Evolutionary conservation across 2,888 invertebrate genomes (phyloP).

Genomic region (Boloria selene): DNA sequence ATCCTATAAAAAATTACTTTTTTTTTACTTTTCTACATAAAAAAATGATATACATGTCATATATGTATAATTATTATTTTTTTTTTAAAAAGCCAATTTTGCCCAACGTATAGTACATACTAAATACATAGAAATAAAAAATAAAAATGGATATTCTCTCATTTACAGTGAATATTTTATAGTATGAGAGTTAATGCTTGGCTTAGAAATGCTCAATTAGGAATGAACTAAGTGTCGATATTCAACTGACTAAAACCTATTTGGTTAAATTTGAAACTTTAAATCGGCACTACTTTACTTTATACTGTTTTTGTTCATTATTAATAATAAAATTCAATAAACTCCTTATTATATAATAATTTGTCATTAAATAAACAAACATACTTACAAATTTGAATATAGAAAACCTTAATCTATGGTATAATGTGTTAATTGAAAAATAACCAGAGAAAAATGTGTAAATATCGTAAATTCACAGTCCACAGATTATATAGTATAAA

Average conservation of each 20-base stretch:
- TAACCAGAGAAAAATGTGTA: slow-evolving; percentile 10
- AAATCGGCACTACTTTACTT: slow-evolving; percentile 28
- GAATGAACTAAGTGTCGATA: slow-evolving; percentile 36
- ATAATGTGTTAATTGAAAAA: slow-evolving; percentile 1
- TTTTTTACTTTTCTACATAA: too few species aligned
- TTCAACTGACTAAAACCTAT: slow-evolving; percentile 27
- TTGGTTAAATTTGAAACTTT: slow-evolving; percentile 1
- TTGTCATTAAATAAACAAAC: too few species aligned
- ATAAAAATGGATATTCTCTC: slow-evolving; percentile 1
- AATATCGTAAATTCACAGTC: slow-evolving; percentile 6
- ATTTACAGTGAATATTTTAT: slow-evolving; percentile 6
- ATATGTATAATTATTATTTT: too few species aligned
- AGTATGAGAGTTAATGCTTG: slow-evolving; percentile 17
- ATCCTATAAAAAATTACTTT: too few species aligned
- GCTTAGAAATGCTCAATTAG: slow-evolving; percentile 40
- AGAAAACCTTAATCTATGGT: slow-evolving; percentile 26
- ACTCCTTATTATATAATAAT: slow-evolving; percentile 3
- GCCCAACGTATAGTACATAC: slow-evolving; percentile 9
- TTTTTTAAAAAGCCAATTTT: slow-evolving; percentile 5
- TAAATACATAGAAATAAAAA: neutral
- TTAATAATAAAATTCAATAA: slow-evolving; percentile 8
- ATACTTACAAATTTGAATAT: slow-evolving; percentile 8
- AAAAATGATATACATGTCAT: neutral
- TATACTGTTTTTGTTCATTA: neutral
- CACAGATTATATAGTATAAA: slow-evolving; percentile 32